Base-by-base conservation (phyloP, 1,140 invertebrate genomes). In the Zaprionus lachaisei region DNA sequence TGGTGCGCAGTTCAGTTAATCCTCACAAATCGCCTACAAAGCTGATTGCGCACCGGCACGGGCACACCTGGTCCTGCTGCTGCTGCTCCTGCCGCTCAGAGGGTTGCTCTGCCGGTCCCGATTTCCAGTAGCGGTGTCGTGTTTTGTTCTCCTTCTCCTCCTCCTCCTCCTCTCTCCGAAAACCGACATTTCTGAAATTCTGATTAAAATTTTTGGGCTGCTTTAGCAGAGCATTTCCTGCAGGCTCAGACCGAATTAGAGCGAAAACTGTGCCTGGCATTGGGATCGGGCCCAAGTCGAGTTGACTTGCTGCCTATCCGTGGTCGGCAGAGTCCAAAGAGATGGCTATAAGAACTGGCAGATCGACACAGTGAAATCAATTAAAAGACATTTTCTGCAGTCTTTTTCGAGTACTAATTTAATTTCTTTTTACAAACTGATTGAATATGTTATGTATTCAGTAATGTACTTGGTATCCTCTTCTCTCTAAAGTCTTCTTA, bases 21-120 rank as follows among this genome's bases (percentile, higher is more conserved):
- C 85, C 85, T 90, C 81, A 90, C 85, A 90, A 90, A 90, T 90
- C 85, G 85, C 85, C 85, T 90, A 90, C 85, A 90, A 90, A 90
- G 85, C 85, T 90, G 85, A 90, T 90, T 90, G 85, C 85, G 86
- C 85, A 90, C 83, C 83, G 77, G 78, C 83, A 87, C 80, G 71
- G 71, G 74, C 80, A 87, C 83, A 87, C 85, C 79, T 67, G 70
- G 70, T 55, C 61, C 70, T 61, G 34, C 17, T 34, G 26, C 79
- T 67, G 70, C 66, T 55, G 56, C 70, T 61, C 26, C 17, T 34
- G 26, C 41, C 6, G 37, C 20, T 56, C 24, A 47, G 72, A 81
- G 84, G 84, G 85, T 81, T 79, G 79, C 22, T 81, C 71, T 69
- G 58, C 71, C 56, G 49, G 24, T 71, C 68, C 69, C 34, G 60